A percentile compares a stretch with the other conserved stretches of the same genome.
These are phyloP conservation scores for Florisuga fusca DNA, from an alignment of 2,797 vertebrate genomes.

Conservation along the genomic window DNA sequence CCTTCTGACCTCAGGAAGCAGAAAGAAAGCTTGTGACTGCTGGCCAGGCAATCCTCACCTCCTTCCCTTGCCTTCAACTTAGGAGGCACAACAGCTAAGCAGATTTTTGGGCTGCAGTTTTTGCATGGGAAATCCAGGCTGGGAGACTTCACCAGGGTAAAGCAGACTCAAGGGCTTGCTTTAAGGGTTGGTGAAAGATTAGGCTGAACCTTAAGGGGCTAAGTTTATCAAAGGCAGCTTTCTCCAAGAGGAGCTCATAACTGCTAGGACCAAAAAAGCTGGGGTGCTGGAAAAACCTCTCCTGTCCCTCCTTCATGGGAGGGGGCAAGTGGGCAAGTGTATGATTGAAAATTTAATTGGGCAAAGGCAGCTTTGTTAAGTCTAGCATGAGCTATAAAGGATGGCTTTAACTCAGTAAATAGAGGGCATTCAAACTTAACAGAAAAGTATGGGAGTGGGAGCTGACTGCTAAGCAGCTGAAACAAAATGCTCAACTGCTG, in stretches of 20 bases:
- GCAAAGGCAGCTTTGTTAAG: neutral
- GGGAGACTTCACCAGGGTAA: neutral
- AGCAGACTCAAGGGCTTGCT: neutral
- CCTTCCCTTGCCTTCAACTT: neutral
- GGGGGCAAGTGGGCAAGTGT: no score
- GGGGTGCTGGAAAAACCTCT: neutral
- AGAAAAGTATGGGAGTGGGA: neutral
- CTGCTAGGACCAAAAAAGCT: neutral
- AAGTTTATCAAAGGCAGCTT: neutral
- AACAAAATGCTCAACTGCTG: neutral
- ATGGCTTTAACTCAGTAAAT: neutral
- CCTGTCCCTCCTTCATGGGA: neutral
- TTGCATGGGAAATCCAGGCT: neutral
- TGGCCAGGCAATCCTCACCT: neutral
- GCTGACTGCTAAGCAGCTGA: no score
- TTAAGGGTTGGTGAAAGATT: no score
- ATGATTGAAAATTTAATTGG: neutral
- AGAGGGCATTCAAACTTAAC: neutral
- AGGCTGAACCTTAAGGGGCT: neutral
- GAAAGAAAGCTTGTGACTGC: neutral
- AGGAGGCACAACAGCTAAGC: neutral
- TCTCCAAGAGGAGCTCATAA: neutral
- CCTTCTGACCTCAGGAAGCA: neutral
- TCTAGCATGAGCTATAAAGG: neutral
- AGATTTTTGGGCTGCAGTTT: no score